Conservation (phyloP, 2,888 invertebrate genomes). For the Rhagonycha lutea region DNA sequence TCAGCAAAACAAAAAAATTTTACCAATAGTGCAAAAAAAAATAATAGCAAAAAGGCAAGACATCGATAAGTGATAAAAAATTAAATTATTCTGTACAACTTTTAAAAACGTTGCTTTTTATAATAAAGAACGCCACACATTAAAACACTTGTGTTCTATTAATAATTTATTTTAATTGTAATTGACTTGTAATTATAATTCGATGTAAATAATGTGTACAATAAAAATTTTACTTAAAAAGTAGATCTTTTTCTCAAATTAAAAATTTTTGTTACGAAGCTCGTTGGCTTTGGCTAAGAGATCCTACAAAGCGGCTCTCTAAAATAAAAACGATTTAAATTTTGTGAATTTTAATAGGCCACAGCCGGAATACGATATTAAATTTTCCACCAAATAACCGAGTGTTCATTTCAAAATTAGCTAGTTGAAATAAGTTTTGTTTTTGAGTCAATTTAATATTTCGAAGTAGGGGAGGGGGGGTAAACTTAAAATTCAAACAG, state of each 20-base stretch:
- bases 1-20: constrained; percentile 67
- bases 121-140: background rate
- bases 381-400: too few species aligned
- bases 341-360: background rate
- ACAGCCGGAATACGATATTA: background rate
- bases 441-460: too few species aligned
- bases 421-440: too few species aligned
- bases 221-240: background rate
- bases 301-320: constrained; percentile 50
- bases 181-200: background rate
- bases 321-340: constrained; percentile 34
- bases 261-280: background rate
- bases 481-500: too few species aligned
- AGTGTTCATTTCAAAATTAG: too few species aligned
- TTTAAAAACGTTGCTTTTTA: background rate
- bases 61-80: constrained; percentile 68
- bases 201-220: background rate
- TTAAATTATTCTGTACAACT: background rate
- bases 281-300: constrained; percentile 2
- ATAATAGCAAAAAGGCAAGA: constrained; percentile 79
- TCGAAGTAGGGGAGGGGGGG: too few species aligned
- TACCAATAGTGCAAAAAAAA: constrained; percentile 69
- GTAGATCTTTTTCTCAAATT: background rate
- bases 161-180: constrained; percentile 1
- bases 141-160: background rate